Percentiles rank a stretch among this genome's conserved stretches.
Evolutionary conservation across 2,113 vertebrate species (phyloP).

Genomic region (Proterorhinus semilunaris): DNA sequence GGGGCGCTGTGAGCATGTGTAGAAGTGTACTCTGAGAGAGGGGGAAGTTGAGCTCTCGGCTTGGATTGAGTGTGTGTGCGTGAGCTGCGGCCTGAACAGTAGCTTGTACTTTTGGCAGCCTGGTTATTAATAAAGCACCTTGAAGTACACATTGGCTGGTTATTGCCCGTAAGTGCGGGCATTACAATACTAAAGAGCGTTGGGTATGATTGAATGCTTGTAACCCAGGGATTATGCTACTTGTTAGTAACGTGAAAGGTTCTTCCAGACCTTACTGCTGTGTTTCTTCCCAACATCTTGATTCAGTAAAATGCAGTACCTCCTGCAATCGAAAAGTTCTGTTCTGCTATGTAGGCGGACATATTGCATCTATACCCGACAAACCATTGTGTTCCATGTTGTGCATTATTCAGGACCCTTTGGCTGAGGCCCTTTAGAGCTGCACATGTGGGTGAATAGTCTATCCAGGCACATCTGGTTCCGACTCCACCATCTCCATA

Average conservation of each 20-base stretch:
- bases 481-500: not conserved
- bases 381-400: constrained; percentile 29
- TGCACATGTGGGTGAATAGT: constrained; percentile 27
- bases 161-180: too few relatives aligned
- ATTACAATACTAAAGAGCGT: constrained; percentile 37
- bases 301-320: constrained; percentile 18
- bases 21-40: too few relatives aligned
- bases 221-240: constrained; percentile 12
- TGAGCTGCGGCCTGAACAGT: too few relatives aligned
- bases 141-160: too few relatives aligned
- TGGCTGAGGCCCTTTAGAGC: constrained; percentile 12
- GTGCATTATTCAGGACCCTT: constrained; percentile 52
- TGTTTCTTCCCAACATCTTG: constrained; percentile 50
- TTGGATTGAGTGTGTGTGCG: too few relatives aligned
- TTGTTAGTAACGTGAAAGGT: constrained; percentile 14
- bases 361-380: constrained; percentile 6
- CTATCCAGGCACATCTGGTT: constrained; percentile 2
- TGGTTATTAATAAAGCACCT: too few relatives aligned
- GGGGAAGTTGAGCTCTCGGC: too few relatives aligned
- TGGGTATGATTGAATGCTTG: constrained; percentile 49
- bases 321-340: not conserved
- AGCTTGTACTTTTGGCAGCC: too few relatives aligned
- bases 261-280: constrained; percentile 30
- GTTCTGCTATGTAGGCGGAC: not conserved
- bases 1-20: too few relatives aligned